Base-by-base conservation (phyloP, 2,113 vertebrate genomes). In the Aix galericulata region DNA sequence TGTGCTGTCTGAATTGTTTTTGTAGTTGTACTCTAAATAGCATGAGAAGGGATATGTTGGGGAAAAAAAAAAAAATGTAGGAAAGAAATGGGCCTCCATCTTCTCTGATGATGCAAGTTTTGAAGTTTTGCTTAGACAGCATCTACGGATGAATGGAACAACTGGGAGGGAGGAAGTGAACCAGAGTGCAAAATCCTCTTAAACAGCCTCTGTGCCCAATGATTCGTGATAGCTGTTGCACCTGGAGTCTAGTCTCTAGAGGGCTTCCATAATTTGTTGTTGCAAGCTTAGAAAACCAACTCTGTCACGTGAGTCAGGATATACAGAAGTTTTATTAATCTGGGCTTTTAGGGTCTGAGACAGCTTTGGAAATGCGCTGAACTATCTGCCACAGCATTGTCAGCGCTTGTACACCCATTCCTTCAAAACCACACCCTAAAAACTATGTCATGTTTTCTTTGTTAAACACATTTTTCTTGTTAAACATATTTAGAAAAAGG, bases 121-220 rank as follows among this genome's bases (percentile, higher is more conserved):
- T 38, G 46, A 84, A 38, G 60, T 50, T 77, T 21, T 34, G 46
- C 82, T 71, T 8, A 36, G 29, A 10, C 38, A 58, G 72, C 3
- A 1, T 34, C 60, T 76, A 52, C 66, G 78, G 86, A 86, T 86
- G 81, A 89, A 40, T 8, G 36, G 46, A 71, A 42, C 77, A 78
- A 87, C 74, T 72, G 66, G 12, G 9, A 62, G 69, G 63, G 86
- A 89, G 85, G 93, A 94, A 76, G 75, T 1, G 60, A 74, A 58
- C 40, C 1, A 38, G 38, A 80, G 69, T 29, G 48, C 21, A 32
- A 72, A 94, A 80, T 64, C 77, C 91, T 86, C 83, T 31, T 17
- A 29, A 46, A 56, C 52, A 34, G 72, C 29, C 56, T 46, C 68
- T 18, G 79, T 17, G 52, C 74, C 36, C 79, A 38, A 12, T 0